Conservation (phyloP, 2,888 invertebrate species). For the Sturmia bella region DNA sequence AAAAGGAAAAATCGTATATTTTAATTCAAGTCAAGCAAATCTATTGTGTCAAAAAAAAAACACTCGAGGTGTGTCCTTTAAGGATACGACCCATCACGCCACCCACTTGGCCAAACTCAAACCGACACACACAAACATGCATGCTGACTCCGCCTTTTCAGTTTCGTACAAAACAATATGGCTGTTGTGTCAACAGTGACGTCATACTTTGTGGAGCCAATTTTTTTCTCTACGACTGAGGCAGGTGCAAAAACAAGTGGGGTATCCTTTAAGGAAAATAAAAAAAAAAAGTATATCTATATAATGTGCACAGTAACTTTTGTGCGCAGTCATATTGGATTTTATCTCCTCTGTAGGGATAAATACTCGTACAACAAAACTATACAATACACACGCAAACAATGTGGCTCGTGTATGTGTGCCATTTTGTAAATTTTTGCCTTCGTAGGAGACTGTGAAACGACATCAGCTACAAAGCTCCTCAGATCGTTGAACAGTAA, state of each 20-base stretch:
- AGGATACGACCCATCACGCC: conserved; percentile 5
- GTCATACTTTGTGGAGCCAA: conserved; percentile 71
- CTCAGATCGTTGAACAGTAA: conserved; percentile 82
- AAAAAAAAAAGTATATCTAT: not conserved
- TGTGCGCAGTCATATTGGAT: conserved; percentile 57
- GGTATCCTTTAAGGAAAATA: conserved; percentile 1
- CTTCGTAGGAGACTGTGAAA: conserved; percentile 78
- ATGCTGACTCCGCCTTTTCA: conserved; percentile 63
- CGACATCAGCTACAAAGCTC: conserved; percentile 80
- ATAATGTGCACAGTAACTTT: conserved; percentile 59
- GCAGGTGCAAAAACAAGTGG: conserved; percentile 34
- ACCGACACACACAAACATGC: not conserved
- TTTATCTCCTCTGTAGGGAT: conserved; percentile 24
- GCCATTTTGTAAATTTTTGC: conserved; percentile 75
- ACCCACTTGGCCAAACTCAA: not conserved
- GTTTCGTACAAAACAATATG: conserved; percentile 53
- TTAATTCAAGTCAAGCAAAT: conserved; percentile 21
- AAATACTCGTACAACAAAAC: conserved; percentile 10
- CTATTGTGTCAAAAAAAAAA: conserved; percentile 1
- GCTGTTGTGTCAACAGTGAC: conserved; percentile 71
- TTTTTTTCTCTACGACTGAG: not conserved
- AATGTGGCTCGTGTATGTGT: conserved; percentile 36
- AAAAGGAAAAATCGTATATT: not conserved
- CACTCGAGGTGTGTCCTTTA: conserved; percentile 56
- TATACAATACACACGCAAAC: conserved; percentile 45